phyloP scores from a whole-genome alignment of 2,113 vertebrate genomes.

The Salvelinus fontinalis region DNA sequence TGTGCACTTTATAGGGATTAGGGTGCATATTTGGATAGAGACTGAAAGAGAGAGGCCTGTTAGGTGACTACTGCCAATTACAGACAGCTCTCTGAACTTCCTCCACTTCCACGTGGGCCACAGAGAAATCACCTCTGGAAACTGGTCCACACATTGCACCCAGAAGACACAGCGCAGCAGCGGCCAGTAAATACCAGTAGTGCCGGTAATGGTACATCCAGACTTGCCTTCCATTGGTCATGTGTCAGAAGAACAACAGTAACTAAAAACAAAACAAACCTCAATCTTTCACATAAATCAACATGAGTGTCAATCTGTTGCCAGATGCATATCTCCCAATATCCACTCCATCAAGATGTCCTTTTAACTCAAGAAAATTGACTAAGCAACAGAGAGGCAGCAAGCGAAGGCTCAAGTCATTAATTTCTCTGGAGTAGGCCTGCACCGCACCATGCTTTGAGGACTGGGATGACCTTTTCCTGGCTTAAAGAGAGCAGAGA shows the following conservation, averaged over 20 bases:
- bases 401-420: no score
- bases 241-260: neutral
- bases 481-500: no score
- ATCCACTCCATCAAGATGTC: constrained; percentile 60
- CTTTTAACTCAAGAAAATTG: constrained; percentile 27
- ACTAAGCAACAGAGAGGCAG: no score
- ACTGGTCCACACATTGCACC: neutral
- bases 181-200: neutral
- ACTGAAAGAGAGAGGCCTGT: constrained; percentile 29
- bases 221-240: neutral
- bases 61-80: constrained; percentile 31
- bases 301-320: constrained; percentile 40
- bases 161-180: neutral
- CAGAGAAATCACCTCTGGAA: constrained; percentile 33
- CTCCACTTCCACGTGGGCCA: neutral
- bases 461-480: no score
- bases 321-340: constrained; percentile 2
- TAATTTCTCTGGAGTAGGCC: no score
- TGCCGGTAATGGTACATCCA: neutral
- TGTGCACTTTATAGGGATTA: no score
- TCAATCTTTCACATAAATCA: constrained; percentile 51
- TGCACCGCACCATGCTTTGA: no score
- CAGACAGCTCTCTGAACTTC: constrained; percentile 18
- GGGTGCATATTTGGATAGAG: neutral
- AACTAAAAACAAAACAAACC: constrained; percentile 13